Percentiles rank a stretch among this genome's conserved stretches.
These are phyloP conservation scores for Dicerorhinus sumatrensis DNA, from an alignment of 2,113 vertebrate genomes.

Conservation along the genomic window DNA sequence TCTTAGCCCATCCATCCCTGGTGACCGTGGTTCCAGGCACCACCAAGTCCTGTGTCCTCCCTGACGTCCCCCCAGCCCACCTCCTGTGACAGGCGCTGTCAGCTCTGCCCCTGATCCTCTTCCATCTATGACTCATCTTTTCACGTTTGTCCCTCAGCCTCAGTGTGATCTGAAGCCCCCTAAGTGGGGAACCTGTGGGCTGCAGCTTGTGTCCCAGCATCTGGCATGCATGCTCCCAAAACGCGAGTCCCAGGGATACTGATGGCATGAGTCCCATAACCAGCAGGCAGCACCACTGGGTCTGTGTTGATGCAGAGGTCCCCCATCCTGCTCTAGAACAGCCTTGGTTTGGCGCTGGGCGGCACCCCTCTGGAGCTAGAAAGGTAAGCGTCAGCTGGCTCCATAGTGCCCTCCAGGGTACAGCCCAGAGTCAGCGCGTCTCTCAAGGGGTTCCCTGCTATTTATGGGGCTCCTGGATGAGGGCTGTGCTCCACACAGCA, in stretches of 20 bases:
- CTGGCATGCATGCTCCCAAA: background rate
- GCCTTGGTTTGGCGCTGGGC: background rate
- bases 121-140: background rate
- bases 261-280: accelerated
- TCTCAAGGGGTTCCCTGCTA: background rate
- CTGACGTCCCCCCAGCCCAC: background rate
- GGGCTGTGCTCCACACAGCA: no score
- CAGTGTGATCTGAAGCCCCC: background rate
- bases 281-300: no score
- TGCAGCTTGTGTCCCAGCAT: background rate
- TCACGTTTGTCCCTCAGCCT: background rate
- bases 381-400: no score
- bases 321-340: background rate
- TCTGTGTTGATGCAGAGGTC: background rate
- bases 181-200: background rate
- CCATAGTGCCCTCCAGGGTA: background rate
- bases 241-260: background rate
- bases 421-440: background rate
- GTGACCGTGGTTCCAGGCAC: background rate
- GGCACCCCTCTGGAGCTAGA: background rate
- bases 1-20: background rate
- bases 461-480: background rate
- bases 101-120: background rate
- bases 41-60: background rate
- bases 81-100: background rate